Evolutionary conservation across 2,113 vertebrate genomes (phyloP).

Genomic region (Phycodurus eques): DNA sequence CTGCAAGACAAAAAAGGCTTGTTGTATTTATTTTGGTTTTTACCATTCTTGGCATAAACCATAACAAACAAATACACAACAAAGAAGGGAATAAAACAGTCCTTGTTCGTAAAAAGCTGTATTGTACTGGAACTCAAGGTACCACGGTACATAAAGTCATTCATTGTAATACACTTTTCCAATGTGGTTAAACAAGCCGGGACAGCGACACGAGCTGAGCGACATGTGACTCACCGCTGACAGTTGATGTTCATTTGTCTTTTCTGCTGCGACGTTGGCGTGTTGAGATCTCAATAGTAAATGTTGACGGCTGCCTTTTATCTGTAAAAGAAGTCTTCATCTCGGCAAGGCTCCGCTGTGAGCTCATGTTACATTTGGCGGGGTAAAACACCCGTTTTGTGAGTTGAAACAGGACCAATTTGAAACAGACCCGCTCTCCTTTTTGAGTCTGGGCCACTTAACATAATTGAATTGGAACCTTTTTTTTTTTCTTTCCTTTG

Average conservation of each 20-base stretch:
- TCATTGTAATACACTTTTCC: neutral
- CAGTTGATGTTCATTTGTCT: conserved; percentile 49
- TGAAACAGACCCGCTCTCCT: conserved; percentile 55
- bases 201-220: conserved; percentile 23
- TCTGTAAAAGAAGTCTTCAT: conserved; percentile 45
- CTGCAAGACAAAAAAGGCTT: neutral
- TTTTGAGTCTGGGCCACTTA: conserved; percentile 58
- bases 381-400: conserved; percentile 57
- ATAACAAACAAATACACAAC: neutral
- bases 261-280: conserved; percentile 34
- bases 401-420: conserved; percentile 51
- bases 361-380: conserved; percentile 49
- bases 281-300: conserved; percentile 39
- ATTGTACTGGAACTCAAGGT: neutral
- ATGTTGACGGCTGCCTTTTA: conserved; percentile 42
- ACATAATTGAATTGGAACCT: conserved; percentile 67
- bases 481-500: conserved; percentile 42
- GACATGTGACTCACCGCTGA: conserved; percentile 37
- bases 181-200: neutral
- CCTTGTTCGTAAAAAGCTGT: neutral
- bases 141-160: neutral
- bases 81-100: neutral
- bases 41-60: neutral
- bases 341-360: conserved; percentile 20
- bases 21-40: neutral